Percentiles rank a stretch among this genome's conserved stretches.
phyloP scores from a whole-genome alignment of 92 coral and sea anemone genomes.

The Zoanthus gigantus region DNA sequence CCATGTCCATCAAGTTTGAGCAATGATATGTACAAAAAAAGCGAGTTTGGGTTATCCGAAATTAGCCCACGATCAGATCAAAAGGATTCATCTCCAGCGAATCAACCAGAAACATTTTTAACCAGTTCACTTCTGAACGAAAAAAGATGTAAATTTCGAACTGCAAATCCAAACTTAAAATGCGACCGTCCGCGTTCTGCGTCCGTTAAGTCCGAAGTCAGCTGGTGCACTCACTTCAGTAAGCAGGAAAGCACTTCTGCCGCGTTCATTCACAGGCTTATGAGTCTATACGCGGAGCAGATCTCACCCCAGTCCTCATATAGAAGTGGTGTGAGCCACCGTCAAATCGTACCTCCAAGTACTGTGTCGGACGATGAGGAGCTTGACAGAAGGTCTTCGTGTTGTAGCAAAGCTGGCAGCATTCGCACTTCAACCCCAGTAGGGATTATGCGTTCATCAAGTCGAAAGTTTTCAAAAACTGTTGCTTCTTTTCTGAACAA shows the following conservation, averaged over 20 bases:
- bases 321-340: conserved; percentile 61
- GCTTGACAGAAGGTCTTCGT: conserved; percentile 75
- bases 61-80: background rate
- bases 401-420: conserved; percentile 67
- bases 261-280: conserved; percentile 67
- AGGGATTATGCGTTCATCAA: conserved; percentile 20
- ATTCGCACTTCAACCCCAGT: conserved; percentile 33
- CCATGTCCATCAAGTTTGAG: conserved; percentile 4
- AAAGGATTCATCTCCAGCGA: background rate
- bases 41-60: background rate
- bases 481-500: conserved; percentile 66
- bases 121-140: conserved; percentile 1
- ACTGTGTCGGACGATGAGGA: conserved; percentile 54
- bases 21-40: background rate
- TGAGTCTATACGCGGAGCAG: conserved; percentile 85
- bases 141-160: background rate
- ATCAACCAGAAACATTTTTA: background rate
- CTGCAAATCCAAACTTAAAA: background rate
- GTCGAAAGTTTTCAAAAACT: conserved; percentile 64
- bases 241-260: conserved; percentile 70
- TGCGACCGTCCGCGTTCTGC: conserved; percentile 3
- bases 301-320: conserved; percentile 79
- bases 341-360: conserved; percentile 51
- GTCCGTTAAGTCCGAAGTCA: conserved; percentile 12
- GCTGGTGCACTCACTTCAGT: conserved; percentile 88